A percentile compares a stretch with the other conserved stretches of the same genome.
phyloP scores from a whole-genome alignment of 2,888 invertebrate genomes.

The Actias luna region DNA sequence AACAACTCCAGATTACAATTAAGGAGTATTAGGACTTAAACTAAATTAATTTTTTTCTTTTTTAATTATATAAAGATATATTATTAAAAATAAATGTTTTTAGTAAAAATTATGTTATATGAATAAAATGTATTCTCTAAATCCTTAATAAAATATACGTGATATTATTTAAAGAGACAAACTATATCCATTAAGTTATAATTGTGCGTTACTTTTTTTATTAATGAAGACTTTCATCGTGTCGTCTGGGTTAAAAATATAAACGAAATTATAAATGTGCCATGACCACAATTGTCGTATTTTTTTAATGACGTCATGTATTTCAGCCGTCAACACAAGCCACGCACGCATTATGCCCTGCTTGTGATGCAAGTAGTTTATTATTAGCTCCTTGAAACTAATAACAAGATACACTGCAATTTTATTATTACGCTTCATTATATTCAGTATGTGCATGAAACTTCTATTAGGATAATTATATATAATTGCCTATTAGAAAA shows the following conservation, averaged over 20 bases:
- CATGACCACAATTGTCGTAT: conserved; percentile 28
- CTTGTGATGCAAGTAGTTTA: conserved; percentile 28
- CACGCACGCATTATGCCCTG: conserved; percentile 17
- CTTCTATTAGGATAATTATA: neutral
- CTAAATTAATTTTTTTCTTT: too few relatives aligned
- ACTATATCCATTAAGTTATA: too few relatives aligned
- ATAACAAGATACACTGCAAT: neutral
- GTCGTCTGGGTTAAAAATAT: neutral
- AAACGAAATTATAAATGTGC: conserved; percentile 25
- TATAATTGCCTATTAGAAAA: conserved; percentile 3
- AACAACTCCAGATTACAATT: too few relatives aligned
- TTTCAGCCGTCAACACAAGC: conserved; percentile 31
- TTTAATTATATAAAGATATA: too few relatives aligned
- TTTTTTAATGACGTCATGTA: conserved; percentile 30
- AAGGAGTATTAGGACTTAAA: too few relatives aligned
- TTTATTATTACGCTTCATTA: neutral
- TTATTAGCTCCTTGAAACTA: conserved; percentile 23
- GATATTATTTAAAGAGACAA: too few relatives aligned
- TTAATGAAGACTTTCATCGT: too few relatives aligned
- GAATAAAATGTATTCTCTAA: too few relatives aligned
- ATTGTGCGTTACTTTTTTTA: too few relatives aligned
- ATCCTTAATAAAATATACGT: too few relatives aligned
- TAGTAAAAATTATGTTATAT: too few relatives aligned
- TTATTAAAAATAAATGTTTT: too few relatives aligned
- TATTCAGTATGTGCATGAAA: neutral